These are phyloP conservation scores for Thymelicus acteon DNA, from an alignment of 2,888 invertebrate species.

Conservation along the genomic window DNA sequence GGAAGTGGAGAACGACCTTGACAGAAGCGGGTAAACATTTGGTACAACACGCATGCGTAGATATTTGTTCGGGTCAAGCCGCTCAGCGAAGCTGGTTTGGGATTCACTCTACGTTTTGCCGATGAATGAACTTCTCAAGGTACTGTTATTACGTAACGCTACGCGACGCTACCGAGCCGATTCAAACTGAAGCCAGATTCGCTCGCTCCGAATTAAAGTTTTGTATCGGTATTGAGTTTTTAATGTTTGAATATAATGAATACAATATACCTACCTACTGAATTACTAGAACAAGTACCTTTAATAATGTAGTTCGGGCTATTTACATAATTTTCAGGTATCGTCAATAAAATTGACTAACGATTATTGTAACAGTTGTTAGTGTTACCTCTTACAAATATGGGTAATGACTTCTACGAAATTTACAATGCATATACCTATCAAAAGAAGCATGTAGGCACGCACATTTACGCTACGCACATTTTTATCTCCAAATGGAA, in stretches of 20 bases:
- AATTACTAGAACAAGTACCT: background rate
- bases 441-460: too few relatives aligned
- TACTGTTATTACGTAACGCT: constrained; percentile 18
- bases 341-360: constrained; percentile 2
- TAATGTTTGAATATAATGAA: too few relatives aligned
- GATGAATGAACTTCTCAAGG: constrained; percentile 30
- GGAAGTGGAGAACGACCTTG: constrained; percentile 47
- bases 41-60: constrained; percentile 57
- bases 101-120: constrained; percentile 26
- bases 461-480: too few relatives aligned
- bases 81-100: constrained; percentile 47
- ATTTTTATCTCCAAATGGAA: too few relatives aligned
- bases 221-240: background rate
- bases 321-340: background rate
- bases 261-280: background rate
- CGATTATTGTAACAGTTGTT: constrained; percentile 1
- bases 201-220: background rate
- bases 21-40: constrained; percentile 43
- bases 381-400: background rate
- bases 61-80: constrained; percentile 58
- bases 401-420: background rate
- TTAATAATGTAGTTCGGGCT: background rate
- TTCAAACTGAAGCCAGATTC: background rate
- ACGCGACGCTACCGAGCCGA: background rate
- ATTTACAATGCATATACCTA: background rate